Conservation (phyloP, 2,888 invertebrate genomes). For the Drosophila siamana region DNA sequence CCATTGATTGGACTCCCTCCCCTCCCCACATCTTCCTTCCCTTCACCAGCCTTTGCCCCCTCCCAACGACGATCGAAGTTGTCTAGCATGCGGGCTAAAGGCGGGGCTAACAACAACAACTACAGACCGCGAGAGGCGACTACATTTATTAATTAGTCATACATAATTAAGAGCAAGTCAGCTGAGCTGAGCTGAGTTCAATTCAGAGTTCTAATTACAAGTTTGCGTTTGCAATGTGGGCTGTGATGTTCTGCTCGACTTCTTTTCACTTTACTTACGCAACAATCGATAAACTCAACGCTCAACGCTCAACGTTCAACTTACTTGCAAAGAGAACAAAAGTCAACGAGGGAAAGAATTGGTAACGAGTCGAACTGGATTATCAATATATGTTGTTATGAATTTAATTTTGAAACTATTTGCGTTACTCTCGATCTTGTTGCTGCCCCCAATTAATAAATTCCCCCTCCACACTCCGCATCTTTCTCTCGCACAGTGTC, state of each 20-base stretch:
- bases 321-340: constrained; percentile 40
- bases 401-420: too few relatives aligned
- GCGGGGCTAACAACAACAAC: too few relatives aligned
- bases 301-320: constrained; percentile 8
- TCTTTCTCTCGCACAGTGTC: neutral
- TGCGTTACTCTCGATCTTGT: neutral
- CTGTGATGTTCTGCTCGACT: neutral
- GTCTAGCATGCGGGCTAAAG: constrained; percentile 39
- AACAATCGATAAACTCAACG: constrained; percentile 31
- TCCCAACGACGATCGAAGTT: constrained; percentile 1
- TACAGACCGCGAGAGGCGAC: neutral
- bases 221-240: constrained; percentile 39
- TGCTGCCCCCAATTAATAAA: too few relatives aligned
- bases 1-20: too few relatives aligned
- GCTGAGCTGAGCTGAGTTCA: too few relatives aligned
- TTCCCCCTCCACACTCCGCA: too few relatives aligned
- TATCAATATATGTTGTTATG: neutral
- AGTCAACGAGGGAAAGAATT: neutral
- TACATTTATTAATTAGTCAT: constrained; percentile 48
- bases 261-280: constrained; percentile 41
- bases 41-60: too few relatives aligned
- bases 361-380: constrained; percentile 1
- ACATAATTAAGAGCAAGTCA: constrained; percentile 26
- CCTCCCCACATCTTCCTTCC: too few relatives aligned
- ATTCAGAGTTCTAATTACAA: constrained; percentile 30